Evolutionary conservation across 2,888 invertebrate genomes (phyloP).

Genomic region (Ceratothoa steindachneri): DNA sequence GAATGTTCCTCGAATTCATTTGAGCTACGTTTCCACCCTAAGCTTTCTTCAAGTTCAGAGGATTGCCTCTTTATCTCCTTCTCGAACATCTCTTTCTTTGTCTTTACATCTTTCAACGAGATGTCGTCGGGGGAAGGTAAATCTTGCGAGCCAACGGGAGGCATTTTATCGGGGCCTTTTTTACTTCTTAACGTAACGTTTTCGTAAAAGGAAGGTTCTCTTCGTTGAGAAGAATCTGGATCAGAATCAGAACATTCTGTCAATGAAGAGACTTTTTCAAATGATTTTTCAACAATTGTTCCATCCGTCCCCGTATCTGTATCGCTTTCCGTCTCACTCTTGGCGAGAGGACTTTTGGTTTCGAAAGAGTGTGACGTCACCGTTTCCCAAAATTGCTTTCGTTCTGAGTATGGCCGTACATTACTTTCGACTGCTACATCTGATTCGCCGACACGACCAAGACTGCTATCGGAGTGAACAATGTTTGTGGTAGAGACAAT

Average conservation of each 20-base stretch:
- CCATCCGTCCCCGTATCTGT: slow-evolving; percentile 40
- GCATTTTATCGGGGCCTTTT: not conserved
- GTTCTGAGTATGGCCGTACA: slow-evolving; percentile 43
- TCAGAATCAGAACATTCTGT: slow-evolving; percentile 38
- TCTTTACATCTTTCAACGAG: slow-evolving; percentile 41
- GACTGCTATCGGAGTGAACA: slow-evolving; percentile 3
- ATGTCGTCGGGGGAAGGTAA: slow-evolving; percentile 45
- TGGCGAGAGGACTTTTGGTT: slow-evolving; percentile 28
- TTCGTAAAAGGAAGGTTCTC: slow-evolving; percentile 32
- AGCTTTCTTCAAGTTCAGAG: slow-evolving; percentile 42
- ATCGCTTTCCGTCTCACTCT: slow-evolving; percentile 47
- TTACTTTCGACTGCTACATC: slow-evolving; percentile 14
- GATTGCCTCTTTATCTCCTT: slow-evolving; percentile 46
- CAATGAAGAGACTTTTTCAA: slow-evolving; percentile 9
- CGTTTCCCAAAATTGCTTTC: slow-evolving; percentile 46
- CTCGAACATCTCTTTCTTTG: slow-evolving; percentile 43
- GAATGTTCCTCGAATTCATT: slow-evolving; percentile 33
- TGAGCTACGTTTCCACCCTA: slow-evolving; percentile 37
- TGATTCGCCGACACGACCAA: not conserved
- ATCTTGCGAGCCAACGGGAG: slow-evolving; percentile 4
- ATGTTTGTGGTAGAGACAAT: slow-evolving; percentile 34
- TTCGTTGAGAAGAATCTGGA: slow-evolving; percentile 22
- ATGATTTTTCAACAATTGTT: slow-evolving; percentile 21
- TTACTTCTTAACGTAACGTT: slow-evolving; percentile 35
- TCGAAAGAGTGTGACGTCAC: slow-evolving; percentile 43